Conservation (phyloP, 1,140 invertebrate species). For the Hyposmocoma kahamanoa region DNA sequence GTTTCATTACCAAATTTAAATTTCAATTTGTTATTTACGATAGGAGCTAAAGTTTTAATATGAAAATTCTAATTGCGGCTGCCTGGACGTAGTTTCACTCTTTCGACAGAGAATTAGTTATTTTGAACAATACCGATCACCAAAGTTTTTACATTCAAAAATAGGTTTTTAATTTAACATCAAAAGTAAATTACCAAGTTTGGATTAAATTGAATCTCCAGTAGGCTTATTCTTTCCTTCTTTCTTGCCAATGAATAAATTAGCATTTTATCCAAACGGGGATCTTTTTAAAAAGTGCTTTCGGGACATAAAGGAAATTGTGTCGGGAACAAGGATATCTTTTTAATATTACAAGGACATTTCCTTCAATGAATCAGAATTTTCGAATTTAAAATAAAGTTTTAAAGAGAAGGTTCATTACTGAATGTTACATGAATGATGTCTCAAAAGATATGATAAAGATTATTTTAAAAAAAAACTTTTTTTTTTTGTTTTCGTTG, state of each 20-base stretch:
- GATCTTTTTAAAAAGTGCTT: slow-evolving; percentile 59
- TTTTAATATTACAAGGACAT: slow-evolving; percentile 18
- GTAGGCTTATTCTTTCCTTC: slow-evolving; percentile 44
- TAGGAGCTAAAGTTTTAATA: too few species aligned
- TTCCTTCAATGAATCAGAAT: slow-evolving; percentile 8
- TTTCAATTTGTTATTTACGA: too few species aligned
- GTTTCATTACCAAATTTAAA: too few species aligned
- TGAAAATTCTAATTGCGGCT: too few species aligned
- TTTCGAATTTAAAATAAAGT: slow-evolving; percentile 7
- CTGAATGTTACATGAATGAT: too few species aligned
- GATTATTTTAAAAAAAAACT: too few species aligned
- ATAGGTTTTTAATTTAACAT: slow-evolving; percentile 37
- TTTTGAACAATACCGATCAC: too few species aligned
- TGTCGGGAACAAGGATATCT: slow-evolving; percentile 11
- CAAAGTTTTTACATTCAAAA: too few species aligned
- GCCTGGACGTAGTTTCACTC: too few species aligned
- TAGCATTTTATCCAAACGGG: slow-evolving; percentile 64
- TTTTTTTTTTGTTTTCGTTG: too few species aligned
- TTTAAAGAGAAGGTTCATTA: neutral
- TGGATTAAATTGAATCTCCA: slow-evolving; percentile 55
- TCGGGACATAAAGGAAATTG: slow-evolving; percentile 30
- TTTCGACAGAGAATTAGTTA: too few species aligned
- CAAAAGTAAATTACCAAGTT: slow-evolving; percentile 50
- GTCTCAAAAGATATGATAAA: too few species aligned
- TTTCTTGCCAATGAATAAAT: slow-evolving; percentile 65